These are phyloP conservation scores for Akabosia matsudoensis DNA, from an alignment of 1,140 invertebrate species.

Conservation along the genomic window DNA sequence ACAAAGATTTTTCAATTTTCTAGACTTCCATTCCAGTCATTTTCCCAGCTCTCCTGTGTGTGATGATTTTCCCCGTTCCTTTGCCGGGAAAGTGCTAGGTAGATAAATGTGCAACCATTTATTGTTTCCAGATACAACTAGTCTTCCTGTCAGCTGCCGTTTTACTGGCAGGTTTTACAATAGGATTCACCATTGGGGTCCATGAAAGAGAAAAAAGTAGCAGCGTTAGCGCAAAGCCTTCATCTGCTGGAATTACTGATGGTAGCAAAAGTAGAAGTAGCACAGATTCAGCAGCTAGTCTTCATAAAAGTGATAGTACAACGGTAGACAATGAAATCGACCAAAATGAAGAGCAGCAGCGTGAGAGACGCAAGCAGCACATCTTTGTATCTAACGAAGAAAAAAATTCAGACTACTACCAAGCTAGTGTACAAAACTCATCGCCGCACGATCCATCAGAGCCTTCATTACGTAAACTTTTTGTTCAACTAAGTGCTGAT, in stretches of 20 bases:
- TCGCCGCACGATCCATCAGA: constrained; percentile 36
- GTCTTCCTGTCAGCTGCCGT: constrained; percentile 27
- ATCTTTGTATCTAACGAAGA: not conserved
- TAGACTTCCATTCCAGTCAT: not conserved
- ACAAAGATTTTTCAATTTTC: constrained; percentile 11
- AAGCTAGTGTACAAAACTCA: constrained; percentile 9
- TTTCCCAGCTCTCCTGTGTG: not conserved
- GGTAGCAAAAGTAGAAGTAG: not conserved
- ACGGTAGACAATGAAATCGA: not conserved
- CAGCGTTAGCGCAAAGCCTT: not conserved
- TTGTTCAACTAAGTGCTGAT: constrained; percentile 35
- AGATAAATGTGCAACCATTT: not conserved
- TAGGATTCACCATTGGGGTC: constrained; percentile 29
- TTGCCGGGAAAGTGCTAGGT: not conserved
- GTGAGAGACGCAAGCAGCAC: constrained; percentile 20
- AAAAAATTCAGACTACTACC: not conserved
- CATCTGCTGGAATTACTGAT: no score
- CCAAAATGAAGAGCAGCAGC: constrained; percentile 3
- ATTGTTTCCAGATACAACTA: constrained; percentile 34
- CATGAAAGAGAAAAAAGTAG: constrained; percentile 12
- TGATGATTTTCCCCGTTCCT: not conserved
- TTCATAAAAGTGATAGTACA: not conserved
- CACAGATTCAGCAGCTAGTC: not conserved
- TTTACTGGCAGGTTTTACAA: constrained; percentile 33
- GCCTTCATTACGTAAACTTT: constrained; percentile 35